A percentile compares a stretch with the other conserved stretches of the same genome.
Conservation (phyloP, 2,113 vertebrate genomes). For the Pterocles gutturalis region DNA sequence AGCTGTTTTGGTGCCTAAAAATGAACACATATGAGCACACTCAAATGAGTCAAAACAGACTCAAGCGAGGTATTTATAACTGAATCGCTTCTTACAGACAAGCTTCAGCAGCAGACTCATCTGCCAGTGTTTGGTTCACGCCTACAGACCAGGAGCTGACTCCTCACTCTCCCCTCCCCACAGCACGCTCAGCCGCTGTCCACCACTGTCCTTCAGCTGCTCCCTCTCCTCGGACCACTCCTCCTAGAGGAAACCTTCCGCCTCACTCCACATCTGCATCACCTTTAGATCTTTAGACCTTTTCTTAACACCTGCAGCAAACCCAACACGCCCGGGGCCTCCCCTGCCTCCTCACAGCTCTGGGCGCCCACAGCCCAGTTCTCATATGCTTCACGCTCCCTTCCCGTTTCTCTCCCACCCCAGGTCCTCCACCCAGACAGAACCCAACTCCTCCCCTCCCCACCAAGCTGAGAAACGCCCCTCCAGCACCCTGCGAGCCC, state of each 20-base stretch:
- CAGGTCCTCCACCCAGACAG: background rate
- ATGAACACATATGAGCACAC: background rate
- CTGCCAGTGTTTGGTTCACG: background rate
- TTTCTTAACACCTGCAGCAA: background rate
- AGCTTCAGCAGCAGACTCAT: background rate
- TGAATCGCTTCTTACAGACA: accelerated
- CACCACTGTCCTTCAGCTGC: background rate
- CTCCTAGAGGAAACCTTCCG: accelerated
- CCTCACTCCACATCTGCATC: accelerated
- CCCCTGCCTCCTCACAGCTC: background rate
- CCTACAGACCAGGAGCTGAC: background rate
- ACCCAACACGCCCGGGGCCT: accelerated
- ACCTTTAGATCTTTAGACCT: background rate
- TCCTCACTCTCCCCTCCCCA: background rate
- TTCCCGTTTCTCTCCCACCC: background rate
- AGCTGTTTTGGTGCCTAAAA: background rate
- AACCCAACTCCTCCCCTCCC: background rate
- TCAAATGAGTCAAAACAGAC: constrained; percentile 5
- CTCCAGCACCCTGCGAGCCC: background rate
- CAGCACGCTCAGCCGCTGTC: accelerated
- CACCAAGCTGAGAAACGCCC: background rate
- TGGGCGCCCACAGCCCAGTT: background rate
- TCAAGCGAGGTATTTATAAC: background rate
- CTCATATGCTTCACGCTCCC: accelerated
- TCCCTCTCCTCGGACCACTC: accelerated